phyloP scores from a whole-genome alignment of 2,888 invertebrate genomes.

The Rhogogaster chlorosoma region DNA sequence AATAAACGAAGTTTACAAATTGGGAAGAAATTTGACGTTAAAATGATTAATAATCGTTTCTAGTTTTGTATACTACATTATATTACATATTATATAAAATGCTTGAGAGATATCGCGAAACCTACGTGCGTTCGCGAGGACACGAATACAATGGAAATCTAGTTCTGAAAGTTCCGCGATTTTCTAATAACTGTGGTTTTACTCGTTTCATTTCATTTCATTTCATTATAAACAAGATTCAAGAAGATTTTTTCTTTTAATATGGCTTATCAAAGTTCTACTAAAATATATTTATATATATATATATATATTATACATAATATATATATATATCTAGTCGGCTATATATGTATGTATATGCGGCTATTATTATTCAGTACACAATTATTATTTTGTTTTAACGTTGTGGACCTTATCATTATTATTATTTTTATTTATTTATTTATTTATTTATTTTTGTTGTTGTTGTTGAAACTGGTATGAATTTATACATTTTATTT shows the following conservation, averaged over 20 bases:
- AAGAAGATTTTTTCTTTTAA: constrained; percentile 21
- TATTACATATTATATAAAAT: not conserved
- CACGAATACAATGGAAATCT: not conserved
- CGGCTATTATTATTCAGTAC: constrained; percentile 72
- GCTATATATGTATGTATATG: constrained; percentile 72
- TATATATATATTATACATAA: constrained; percentile 56
- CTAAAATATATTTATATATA: constrained; percentile 44
- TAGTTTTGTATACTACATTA: not conserved
- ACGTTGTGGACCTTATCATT: not conserved
- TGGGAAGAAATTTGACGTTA: not conserved
- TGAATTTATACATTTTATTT: constrained; percentile 55
- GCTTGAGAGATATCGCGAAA: constrained; percentile 5
- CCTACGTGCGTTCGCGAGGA: not conserved
- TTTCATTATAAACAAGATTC: not conserved
- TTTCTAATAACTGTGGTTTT: not conserved
- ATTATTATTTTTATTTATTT: constrained; percentile 26
- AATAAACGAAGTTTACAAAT: not conserved
- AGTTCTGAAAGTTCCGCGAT: not conserved
- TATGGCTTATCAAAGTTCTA: constrained; percentile 12
- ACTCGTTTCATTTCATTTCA: not conserved
- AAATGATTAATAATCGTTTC: not conserved
- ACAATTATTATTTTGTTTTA: constrained; percentile 55
- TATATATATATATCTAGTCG: constrained; percentile 56
- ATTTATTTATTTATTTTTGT: constrained; percentile 16
- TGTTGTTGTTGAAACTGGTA: constrained; percentile 62